Base-by-base conservation (phyloP, 2,888 invertebrate genomes). In the Nephrocerus scutellatus region DNA sequence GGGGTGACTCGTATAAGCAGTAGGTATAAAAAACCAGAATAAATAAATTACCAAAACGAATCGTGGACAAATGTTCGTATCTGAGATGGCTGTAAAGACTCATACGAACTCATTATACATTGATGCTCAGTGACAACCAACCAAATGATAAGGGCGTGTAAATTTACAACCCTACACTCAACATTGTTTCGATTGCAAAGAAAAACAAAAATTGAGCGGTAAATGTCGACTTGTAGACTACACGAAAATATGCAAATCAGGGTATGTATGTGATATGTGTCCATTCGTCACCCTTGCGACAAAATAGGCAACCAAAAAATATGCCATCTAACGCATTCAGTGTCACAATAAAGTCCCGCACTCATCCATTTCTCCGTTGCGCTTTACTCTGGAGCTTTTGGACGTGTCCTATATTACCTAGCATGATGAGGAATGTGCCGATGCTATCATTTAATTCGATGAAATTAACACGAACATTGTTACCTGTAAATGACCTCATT, bases 391-490 rank as follows among this genome's bases (percentile, higher is more conserved):
- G n/a, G n/a, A 26, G n/a, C n/a, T 16, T 16, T 13, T 10, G n/a
- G n/a, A n/a, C n/a, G n/a, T n/a, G n/a, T n/a, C n/a, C n/a, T n/a
- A n/a, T n/a, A n/a, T n/a, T n/a, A 35, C 36, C 6, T 35, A 31
- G 29, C 33, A 21, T 28, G 28, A 33, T 43, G 44, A 43, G 40
- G 44, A 41, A 47, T 46, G 49, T 44, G 47, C 39, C 47, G 63
- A 63, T 65, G 56, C 59, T 61, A 66, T 66, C 65, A 60, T 63
- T 66, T 66, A 60, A 66, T 66, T 66, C 62, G 55, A 60, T 54
- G 55, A 62, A 66, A 66, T 66, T 66, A 66, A 66, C 66, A 61
- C 64, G 59, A 59, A 63, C 63, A 63, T 63, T 66, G 66, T 63
- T 60, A 55, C 51, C 52, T 42, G 48, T 61, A 62, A 64, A 61